These are phyloP conservation scores for Heliangelus exortis DNA, from an alignment of 2,797 vertebrate genomes.

Conservation along the genomic window DNA sequence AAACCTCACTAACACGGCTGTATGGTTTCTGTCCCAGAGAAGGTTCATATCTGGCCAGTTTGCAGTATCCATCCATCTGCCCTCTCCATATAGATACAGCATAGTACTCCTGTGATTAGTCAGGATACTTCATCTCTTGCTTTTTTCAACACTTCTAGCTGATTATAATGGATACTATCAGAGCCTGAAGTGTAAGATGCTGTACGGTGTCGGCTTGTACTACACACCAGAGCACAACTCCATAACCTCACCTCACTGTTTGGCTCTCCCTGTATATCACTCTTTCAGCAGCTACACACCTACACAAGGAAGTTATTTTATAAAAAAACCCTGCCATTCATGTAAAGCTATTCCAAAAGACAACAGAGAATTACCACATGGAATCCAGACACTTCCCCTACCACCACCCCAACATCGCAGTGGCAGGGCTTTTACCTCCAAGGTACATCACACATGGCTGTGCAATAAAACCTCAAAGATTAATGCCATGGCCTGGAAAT, in stretches of 20 bases:
- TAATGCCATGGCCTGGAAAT: background rate
- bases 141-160: background rate
- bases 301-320: background rate
- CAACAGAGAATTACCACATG: background rate
- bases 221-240: background rate
- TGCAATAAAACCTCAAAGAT: background rate
- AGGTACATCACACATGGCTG: background rate
- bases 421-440: background rate
- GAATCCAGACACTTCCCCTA: background rate
- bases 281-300: background rate
- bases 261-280: background rate
- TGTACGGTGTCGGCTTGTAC: background rate
- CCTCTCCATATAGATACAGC: background rate
- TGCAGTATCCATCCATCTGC: conserved; percentile 54
- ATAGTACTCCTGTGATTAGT: background rate
- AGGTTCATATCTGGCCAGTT: background rate
- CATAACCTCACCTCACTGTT: background rate
- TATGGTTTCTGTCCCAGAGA: conserved; percentile 36
- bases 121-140: background rate
- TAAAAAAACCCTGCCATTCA: background rate
- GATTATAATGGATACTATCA: background rate
- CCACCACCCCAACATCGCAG: rapidly evolving
- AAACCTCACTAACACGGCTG: conserved; percentile 43
- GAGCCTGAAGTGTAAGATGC: background rate
- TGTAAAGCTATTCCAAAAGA: background rate